Percentiles rank a stretch among this genome's conserved stretches.
These are phyloP conservation scores for Zhuqinia jingwanae DNA, from an alignment of 2,888 invertebrate species.

Conservation along the genomic window DNA sequence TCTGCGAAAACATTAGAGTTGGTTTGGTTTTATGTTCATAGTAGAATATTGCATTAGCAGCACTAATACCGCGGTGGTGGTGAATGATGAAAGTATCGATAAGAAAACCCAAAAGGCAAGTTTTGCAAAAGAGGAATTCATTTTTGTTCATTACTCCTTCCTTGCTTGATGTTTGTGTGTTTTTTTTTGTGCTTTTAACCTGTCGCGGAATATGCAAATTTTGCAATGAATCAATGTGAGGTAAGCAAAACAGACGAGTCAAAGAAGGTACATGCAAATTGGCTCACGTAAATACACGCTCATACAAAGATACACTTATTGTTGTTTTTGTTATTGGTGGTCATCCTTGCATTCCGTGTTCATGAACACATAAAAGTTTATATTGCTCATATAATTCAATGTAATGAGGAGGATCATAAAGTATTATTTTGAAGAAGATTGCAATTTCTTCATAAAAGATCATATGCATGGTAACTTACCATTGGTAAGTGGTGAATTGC, in stretches of 20 bases:
- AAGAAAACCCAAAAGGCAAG: background rate
- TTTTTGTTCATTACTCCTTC: too few relatives aligned
- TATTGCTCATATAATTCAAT: slow-evolving; percentile 11
- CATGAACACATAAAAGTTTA: slow-evolving; percentile 13
- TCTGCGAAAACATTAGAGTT: background rate
- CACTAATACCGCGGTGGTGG: background rate
- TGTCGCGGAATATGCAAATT: slow-evolving; percentile 52
- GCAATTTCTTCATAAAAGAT: background rate
- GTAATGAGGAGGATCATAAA: background rate
- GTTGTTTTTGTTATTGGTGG: background rate
- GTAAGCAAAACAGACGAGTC: background rate
- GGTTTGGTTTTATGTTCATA: background rate
- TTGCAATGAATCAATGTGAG: slow-evolving; percentile 23
- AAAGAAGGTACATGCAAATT: slow-evolving; percentile 1
- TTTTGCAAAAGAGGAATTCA: slow-evolving; percentile 20
- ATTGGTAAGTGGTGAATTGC: background rate
- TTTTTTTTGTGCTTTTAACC: too few relatives aligned
- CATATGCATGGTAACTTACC: too few relatives aligned
- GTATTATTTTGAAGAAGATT: background rate
- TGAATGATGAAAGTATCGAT: slow-evolving; percentile 51
- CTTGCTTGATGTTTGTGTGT: too few relatives aligned
- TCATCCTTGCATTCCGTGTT: slow-evolving; percentile 50
- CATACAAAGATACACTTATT: slow-evolving; percentile 2
- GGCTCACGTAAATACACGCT: background rate
- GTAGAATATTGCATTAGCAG: background rate